Base-by-base conservation (phyloP, 2,113 vertebrate species). In the Hyperopisus bebe region DNA sequence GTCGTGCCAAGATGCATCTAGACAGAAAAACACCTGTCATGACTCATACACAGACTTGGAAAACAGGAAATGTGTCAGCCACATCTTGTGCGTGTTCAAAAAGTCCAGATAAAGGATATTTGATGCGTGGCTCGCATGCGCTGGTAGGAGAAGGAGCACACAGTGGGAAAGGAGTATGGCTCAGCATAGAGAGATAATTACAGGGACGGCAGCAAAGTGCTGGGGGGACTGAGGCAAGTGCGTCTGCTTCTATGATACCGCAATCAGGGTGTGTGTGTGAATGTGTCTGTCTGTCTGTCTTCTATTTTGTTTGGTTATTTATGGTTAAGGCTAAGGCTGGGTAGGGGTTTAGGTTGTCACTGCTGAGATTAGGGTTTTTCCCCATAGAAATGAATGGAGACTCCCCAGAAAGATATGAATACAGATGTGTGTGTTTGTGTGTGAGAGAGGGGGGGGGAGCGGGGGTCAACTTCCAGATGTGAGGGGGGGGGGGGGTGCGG, bases 21-120 rank as follows among this genome's bases (percentile, higher is more conserved):
- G 42, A 85, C 82, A n/a, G 46, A 85, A 44, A 85, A 24, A 85
- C 82, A 80, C 74, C 74, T 80, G 74, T 80, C 74, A 42, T 21
- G 47, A 48, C 83, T 48, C 44, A 86, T 13, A 48, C 19, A 47
- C 83, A 47, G 46, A 8, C 24, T 27, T 44, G 24, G 7, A 48
- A 85, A 24, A 85, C 82, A 21, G 82, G 17, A 85, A 47, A 80
- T 39, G 35, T 17, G 15, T 39, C 31, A 80, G 13, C 13, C 35
- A 39, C 31, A 77, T 17, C 31, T 77, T 35, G 11, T 77, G 70
- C 5, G 5, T 27, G 9, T 44, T 85, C 82, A 48, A n/a, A 27
- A 83, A 44, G 8, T 8, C 35, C 80, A 83, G 42, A 46, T 44
- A 42, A 44, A 83, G 21, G 21, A 83, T 31, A 31, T 42, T 6